Conservation (phyloP, 2,113 vertebrate species). For the Thamnophis sirtalis region DNA sequence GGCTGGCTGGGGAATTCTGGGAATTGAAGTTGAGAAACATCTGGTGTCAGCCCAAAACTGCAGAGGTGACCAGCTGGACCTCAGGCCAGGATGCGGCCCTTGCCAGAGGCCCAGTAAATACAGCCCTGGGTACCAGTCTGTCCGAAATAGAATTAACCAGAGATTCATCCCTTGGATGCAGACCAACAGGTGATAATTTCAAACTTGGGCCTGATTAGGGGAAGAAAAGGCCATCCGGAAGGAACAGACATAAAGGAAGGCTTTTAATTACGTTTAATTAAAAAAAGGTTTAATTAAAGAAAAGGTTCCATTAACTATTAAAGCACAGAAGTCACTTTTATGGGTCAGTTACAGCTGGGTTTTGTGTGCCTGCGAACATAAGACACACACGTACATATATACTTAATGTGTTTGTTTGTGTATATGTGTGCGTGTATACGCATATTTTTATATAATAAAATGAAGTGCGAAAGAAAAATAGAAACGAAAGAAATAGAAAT, state of each 20-base stretch:
- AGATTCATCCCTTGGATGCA: neutral
- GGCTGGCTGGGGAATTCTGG: neutral
- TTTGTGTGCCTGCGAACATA: neutral
- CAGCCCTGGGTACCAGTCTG: neutral
- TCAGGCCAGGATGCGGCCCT: neutral
- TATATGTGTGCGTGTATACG: fast-evolving
- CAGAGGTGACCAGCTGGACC: neutral
- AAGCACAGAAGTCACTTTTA: neutral
- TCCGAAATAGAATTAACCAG: neutral
- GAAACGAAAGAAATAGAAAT: neutral
- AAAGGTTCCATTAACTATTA: neutral
- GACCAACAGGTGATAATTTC: neutral
- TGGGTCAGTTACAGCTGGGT: neutral
- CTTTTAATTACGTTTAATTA: neutral
- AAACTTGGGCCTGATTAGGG: neutral
- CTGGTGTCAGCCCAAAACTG: neutral
- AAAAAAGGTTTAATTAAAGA: neutral
- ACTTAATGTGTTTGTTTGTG: no score
- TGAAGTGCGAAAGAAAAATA: neutral
- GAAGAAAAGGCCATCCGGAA: neutral
- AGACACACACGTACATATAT: no score
- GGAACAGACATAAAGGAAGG: neutral
- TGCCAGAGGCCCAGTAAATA: neutral
- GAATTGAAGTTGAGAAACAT: neutral
- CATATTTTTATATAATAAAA: neutral